A percentile compares a stretch with the other conserved stretches of the same genome.
phyloP scores from a whole-genome alignment of 1,140 invertebrate genomes.

The Drosophila ogumai region DNA sequence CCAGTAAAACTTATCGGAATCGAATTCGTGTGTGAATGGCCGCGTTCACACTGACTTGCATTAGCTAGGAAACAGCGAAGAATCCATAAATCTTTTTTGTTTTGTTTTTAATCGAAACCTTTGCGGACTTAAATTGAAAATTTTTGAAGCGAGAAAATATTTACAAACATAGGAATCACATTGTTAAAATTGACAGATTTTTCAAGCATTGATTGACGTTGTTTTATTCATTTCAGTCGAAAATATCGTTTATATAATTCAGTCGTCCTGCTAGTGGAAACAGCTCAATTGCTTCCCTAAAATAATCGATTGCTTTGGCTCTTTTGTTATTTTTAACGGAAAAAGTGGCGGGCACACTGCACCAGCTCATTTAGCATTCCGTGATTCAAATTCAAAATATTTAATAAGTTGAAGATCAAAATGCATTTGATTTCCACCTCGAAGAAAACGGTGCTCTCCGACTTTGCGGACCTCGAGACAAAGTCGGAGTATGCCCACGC shows the following conservation, averaged over 20 bases:
- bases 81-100: background rate
- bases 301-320: background rate
- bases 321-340: background rate
- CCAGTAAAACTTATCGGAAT: constrained; percentile 21
- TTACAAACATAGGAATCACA: constrained; percentile 10
- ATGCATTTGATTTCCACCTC: constrained; percentile 80
- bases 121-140: no score
- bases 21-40: constrained; percentile 6
- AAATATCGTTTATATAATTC: no score
- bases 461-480: constrained; percentile 77
- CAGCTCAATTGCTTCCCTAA: background rate
- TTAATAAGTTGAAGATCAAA: constrained; percentile 1
- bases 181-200: constrained; percentile 1
- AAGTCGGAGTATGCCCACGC: constrained; percentile 69
- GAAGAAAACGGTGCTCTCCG: constrained; percentile 73
- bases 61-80: background rate
- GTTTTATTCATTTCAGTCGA: background rate
- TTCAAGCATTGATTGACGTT: background rate
- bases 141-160: constrained; percentile 1
- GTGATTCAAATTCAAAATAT: constrained; percentile 26
- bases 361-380: background rate
- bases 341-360: constrained; percentile 12
- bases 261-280: background rate
- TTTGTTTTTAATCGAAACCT: no score
- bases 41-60: constrained; percentile 6